Evolutionary conservation across 2,888 invertebrate species (phyloP), one percentile per base, ranked within the genome.

Genomic region (Aquatica leii): DNA sequence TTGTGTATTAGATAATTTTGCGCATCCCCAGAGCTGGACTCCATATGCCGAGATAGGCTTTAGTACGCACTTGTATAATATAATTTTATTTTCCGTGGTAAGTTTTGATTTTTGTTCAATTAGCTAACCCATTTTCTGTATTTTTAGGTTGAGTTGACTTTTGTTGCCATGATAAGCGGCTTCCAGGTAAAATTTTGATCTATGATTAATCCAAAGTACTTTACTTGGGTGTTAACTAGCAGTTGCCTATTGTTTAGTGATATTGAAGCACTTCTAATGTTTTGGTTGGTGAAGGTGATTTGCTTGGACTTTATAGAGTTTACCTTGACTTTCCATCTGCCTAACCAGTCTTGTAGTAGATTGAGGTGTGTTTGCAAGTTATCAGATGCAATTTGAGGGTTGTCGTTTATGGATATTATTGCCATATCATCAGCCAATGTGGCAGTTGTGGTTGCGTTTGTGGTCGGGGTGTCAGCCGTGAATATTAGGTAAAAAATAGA

Each of bases 241-340:
- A 41, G 21, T 1, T 18, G 48, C 24, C 34, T 52, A 17, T 35
- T 37, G 55, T 55, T 54, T 49, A 61, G 12, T 43, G 24, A 21
- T 40, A 56, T 37, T 24, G 43, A 3, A 20, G 66, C 62, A 54
- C 62, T 58, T 11, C 40, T 59, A 34, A 43, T 55, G 53, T 41
- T 63, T 48, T 65, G 51, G 24, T 58, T 52, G 4, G 70, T 65
- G 40, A 70, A 71, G 6, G 69, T 71, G 24, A 71, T 58, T 34
- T 65, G 65, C 9, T 51, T 53, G 18, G 63, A 68, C 35, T 70
- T 69, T 37, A 37, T 41, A 15, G 63, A 66, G 57, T 53, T 70
- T 14, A 64, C 52, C 37, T 35, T 70, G 8, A 63, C 63, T 40
- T 62, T 59, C 66, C 68, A 70, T 31, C 46, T 60, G 14, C 51